Evolutionary conservation across 2,113 vertebrate genomes (phyloP), one percentile per base, ranked within the genome.

Genomic region (Octodon degus): DNA sequence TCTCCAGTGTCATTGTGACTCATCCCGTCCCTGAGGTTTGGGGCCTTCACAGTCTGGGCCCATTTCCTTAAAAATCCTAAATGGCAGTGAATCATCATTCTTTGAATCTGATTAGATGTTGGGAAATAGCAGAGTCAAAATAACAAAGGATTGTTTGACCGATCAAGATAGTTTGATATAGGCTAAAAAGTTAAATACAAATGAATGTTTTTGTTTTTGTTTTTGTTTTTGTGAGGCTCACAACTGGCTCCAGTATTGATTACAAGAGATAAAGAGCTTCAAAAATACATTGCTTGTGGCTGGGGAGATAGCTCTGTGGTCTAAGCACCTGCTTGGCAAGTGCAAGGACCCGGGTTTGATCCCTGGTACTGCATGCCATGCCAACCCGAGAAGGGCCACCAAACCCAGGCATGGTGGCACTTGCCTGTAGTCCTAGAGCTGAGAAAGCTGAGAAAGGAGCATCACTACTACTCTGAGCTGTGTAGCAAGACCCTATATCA

Each of bases 51-150:
- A n/a, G 40, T 8, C 40, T 20, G 2, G 34, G 34, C 37, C 47
- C 17, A 30, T 47, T 86, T 83, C 72, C 80, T 91, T 30, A 43
- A 90, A 91, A 72, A 11, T 60, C 11, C 25, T 20, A 22, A 79
- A 34, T 1, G 27, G 17, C 4, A 24, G 34, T 89, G 72, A 95
- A 8, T 96, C 74, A 80, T 67, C 76, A 17, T 58, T 34, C 55
- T 93, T 20, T 53, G 74, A 89, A 77, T 58, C 3, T 76, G 55
- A 50, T 68, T 65, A 93, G 84, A 86, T 60, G 86, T 79, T 90
- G 81, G 91, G 83, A 96, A 94, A 68, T 1, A 84, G 62, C 89
- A 95, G 87, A 89, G 89, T 92, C 47, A 20, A 90, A 65, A 93
- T 13, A 87, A 47, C 55, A 95, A 92, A 96, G 87, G 87, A 62